Evolutionary conservation across 1,140 invertebrate genomes (phyloP).

Genomic region (Thalassaphorura encarpata): DNA sequence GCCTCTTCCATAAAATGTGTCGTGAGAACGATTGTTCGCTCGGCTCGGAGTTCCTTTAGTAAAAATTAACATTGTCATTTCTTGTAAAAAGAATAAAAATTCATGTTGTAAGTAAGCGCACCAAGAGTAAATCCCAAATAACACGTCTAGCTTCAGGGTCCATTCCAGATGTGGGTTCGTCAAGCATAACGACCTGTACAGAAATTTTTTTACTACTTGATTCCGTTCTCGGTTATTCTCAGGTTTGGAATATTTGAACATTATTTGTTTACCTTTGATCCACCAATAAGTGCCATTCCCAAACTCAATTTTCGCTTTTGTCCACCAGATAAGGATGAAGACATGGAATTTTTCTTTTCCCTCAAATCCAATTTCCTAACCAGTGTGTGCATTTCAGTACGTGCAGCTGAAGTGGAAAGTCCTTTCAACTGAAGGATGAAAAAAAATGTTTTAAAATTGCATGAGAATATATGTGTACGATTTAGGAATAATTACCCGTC

Average conservation of each 20-base stretch:
- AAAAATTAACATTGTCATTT: too few relatives aligned
- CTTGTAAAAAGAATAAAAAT: too few relatives aligned
- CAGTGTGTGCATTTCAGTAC: slow-evolving; percentile 35
- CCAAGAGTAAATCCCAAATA: slow-evolving; percentile 46
- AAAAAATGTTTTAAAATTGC: neutral
- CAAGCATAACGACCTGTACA: slow-evolving; percentile 31
- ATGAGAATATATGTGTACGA: neutral
- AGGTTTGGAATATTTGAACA: too few relatives aligned
- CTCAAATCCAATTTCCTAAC: slow-evolving; percentile 40
- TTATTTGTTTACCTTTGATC: slow-evolving; percentile 34
- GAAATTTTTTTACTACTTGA: too few relatives aligned
- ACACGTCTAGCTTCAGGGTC: slow-evolving; percentile 50
- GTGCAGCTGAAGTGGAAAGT: slow-evolving; percentile 33
- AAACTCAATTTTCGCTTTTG: slow-evolving; percentile 47
- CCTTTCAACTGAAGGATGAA: slow-evolving; percentile 41
- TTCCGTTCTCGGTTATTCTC: too few relatives aligned
- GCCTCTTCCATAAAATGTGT: slow-evolving; percentile 97
- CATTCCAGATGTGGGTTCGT: slow-evolving; percentile 43
- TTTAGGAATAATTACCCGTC: slow-evolving; percentile 50
- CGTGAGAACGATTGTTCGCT: slow-evolving; percentile 77
- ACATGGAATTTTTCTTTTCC: slow-evolving; percentile 41
- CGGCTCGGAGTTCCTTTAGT: slow-evolving; percentile 44
- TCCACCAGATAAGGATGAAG: slow-evolving; percentile 43
- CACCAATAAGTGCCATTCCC: slow-evolving; percentile 45
- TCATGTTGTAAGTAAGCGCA: slow-evolving; percentile 1